Base-by-base conservation (phyloP, 2,797 vertebrate species). In the Cuniculus paca region DNA sequence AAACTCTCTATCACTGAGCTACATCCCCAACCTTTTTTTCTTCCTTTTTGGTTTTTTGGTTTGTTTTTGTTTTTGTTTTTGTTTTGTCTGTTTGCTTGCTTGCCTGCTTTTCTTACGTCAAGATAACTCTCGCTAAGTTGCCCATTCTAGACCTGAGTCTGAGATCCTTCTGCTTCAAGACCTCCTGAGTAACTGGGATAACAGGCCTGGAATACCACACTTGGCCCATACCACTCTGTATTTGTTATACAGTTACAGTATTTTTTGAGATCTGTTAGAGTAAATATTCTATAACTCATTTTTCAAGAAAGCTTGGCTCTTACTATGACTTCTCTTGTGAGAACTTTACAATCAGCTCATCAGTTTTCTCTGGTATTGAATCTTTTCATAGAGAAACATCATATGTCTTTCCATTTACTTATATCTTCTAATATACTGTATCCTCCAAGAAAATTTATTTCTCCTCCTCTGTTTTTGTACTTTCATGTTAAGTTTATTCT, bases 371-470 rank as follows among this genome's bases (percentile, higher is more conserved):
- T 86, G 36, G 34, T 81, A 81, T 19, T 78, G 52, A 92, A 45
- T 90, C 34, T 75, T 92, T 86, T 83, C 54, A 6, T 52, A 80
- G 19, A 77, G 42, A 96, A 93, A n/a, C 5, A 90, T 19, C n/a
- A 5, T 77, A 20, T 61, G 3, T 80, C 63, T 90, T 92, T 75
- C 13, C 12, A 52, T 90, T 63, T 95, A 65, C n/a, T 90, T 42
- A 56, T 58, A 72, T 39, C 58, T 72, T 54, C 52, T 54, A 54
- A 68, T 68, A 11, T 50, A 16, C 74, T 61, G 56, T 77, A 20
- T 42, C 48, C 22, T 86, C 58, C 63, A 90, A 4, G 80, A 48
- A 91, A 58, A 16, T 26, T 75, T 90, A 54, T 88, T 80, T 87
- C 42, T n/a, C 89, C 90, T 87, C 68, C 58, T 88, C 34, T 86